These are phyloP conservation scores for Protobothrops flavoviridis DNA, from an alignment of 2,113 vertebrate genomes.

Conservation along the genomic window DNA sequence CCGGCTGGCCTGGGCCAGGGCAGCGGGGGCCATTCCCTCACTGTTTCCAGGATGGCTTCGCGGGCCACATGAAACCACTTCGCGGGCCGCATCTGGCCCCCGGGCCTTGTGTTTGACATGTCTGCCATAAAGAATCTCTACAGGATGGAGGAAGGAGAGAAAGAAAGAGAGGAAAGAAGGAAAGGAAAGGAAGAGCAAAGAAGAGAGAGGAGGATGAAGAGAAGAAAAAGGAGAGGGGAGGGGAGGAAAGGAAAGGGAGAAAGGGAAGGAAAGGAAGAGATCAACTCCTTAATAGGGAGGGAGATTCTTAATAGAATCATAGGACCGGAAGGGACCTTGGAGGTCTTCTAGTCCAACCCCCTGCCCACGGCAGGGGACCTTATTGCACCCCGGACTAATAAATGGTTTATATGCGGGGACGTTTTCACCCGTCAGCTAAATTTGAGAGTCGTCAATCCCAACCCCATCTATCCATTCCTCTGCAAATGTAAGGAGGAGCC, in stretches of 20 bases:
- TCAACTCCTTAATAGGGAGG: background rate
- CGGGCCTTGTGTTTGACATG: too few species aligned
- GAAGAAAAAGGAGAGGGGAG: background rate
- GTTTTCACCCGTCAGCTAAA: background rate
- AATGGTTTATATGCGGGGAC: background rate
- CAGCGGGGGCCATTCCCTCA: too few species aligned
- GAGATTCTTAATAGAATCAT: background rate
- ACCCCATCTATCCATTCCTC: background rate
- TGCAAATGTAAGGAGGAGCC: background rate
- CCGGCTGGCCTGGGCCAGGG: too few species aligned
- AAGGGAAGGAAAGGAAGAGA: background rate
- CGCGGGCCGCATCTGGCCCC: too few species aligned
- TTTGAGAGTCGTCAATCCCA: background rate
- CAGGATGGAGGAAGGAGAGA: background rate
- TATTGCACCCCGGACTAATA: background rate
- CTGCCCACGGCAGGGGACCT: background rate
- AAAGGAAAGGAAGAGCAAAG: background rate
- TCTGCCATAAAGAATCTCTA: background rate
- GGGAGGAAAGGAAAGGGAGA: background rate
- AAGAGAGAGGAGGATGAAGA: too few species aligned
- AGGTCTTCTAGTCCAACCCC: background rate
- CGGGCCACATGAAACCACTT: too few species aligned
- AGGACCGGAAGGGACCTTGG: background rate
- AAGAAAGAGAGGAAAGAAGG: background rate
- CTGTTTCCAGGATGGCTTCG: too few species aligned